Evolutionary conservation across 2,888 invertebrate species (phyloP), one percentile per base, ranked within the genome.

Genomic region (Ophioninae sp.): DNA sequence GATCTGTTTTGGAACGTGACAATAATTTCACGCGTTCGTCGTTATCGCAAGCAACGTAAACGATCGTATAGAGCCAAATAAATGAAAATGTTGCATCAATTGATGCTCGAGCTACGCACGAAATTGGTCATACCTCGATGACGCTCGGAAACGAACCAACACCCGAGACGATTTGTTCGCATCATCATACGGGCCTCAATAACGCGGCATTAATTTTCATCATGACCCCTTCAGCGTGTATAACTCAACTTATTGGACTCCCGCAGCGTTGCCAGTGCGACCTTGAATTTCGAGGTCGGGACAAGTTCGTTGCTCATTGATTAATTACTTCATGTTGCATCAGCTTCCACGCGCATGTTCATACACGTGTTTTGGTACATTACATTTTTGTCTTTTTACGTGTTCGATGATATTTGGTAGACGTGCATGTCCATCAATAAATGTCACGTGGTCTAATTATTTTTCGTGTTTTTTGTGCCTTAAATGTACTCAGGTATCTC

Each of bases 171-270:
- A 62, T 70, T 59, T 69, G 20, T 21, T 65, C 30, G 67, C 68
- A 39, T 44, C 64, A 67, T 44, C 50, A 44, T 8, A 13, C 21
- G 73, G 37, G 21, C 59, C 74, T 74, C 68, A 69, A 78, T 64
- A 50, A 41, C 78, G 59, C 39, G 77, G 68, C 57, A 73, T 83
- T 74, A 83, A 80, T 83, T 80, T 80, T 65, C 83, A 64, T 83
- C 80, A 65, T 41, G 73, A 73, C 68, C 77, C 73, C 41, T 41
- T n/a, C n/a, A 41, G 10, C 69, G 44, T 21, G 50, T 50, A 75
- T 50, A 80, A 73, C 62, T 77, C 69, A 69, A 83, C 82, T 59
- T 68, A 50, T 67, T 82, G 44, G 61, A 74, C 56, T 65, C 67
- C 50, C 57, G 39, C 80, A 69, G 44, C 68, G 61, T 64, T 13